Evolutionary conservation across 2,797 vertebrate genomes (phyloP).

Genomic region (Orientallactaga sibirica): DNA sequence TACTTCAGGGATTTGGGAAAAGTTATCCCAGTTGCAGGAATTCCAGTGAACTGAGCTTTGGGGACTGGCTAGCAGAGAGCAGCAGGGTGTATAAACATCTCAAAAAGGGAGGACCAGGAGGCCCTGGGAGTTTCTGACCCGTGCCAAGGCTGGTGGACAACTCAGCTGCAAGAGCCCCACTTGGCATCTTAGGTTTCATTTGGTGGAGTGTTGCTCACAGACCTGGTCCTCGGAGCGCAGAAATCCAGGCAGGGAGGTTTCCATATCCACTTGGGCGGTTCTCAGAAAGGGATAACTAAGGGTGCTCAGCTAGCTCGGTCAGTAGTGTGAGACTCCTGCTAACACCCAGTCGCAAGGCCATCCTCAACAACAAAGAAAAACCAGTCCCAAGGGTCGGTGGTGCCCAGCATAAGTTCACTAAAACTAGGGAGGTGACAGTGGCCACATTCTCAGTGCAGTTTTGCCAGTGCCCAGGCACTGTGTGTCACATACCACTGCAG

Average conservation of each 20-base stretch:
- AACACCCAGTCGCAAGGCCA: neutral
- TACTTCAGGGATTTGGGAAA: neutral
- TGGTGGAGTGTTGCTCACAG: neutral
- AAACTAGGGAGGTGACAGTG: accelerated
- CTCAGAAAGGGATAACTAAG: neutral
- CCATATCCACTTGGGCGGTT: neutral
- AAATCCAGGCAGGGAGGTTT: neutral
- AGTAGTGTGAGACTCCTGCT: too few species aligned
- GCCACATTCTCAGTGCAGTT: too few species aligned
- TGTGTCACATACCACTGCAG: neutral
- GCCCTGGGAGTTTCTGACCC: neutral
- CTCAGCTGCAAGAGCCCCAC: neutral
- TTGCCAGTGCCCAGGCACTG: neutral
- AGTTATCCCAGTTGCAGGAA: neutral
- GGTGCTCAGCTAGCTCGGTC: too few species aligned
- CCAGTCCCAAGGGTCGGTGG: accelerated
- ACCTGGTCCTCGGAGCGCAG: neutral
- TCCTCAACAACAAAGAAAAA: neutral
- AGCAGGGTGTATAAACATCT: neutral
- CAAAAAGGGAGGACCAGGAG: neutral
- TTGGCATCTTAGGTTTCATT: neutral
- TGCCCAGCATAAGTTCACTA: too few species aligned
- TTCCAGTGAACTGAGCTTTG: neutral
- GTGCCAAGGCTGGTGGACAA: neutral
- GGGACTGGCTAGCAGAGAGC: neutral